These are phyloP conservation scores for Dipus sagitta DNA, from an alignment of 2,797 vertebrate genomes.

Conservation along the genomic window DNA sequence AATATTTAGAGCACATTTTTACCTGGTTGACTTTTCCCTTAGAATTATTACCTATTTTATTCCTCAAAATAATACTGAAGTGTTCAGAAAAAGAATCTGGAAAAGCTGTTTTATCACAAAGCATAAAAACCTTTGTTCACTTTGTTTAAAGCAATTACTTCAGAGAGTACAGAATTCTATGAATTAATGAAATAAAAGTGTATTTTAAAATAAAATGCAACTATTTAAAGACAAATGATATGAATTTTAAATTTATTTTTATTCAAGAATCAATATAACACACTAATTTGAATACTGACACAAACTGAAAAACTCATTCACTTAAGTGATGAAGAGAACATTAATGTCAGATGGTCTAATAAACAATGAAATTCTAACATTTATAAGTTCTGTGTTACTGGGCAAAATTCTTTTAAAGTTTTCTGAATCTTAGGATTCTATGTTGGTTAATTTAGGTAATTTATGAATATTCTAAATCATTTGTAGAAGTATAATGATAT, in stretches of 20 bases:
- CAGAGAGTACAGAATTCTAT: neutral
- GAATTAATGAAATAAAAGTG: neutral
- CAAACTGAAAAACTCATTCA: neutral
- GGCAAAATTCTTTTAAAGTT: neutral
- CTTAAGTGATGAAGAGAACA: neutral
- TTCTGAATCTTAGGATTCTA: neutral
- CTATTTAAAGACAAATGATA: neutral
- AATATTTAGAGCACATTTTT: neutral
- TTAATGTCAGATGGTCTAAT: neutral
- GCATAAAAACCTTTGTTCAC: neutral
- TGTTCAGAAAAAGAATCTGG: neutral
- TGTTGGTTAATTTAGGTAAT: neutral
- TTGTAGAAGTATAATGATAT: slow-evolving; percentile 16
- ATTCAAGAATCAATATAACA: neutral
- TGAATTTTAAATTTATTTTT: neutral
- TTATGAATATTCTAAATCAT: neutral
- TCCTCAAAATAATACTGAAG: neutral
- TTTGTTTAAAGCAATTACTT: neutral
- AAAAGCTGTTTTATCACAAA: neutral
- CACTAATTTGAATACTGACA: neutral
- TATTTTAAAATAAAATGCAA: neutral
- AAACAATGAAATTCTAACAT: neutral
- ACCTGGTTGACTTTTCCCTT: neutral
- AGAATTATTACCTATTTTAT: neutral
- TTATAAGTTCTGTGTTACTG: neutral